Percentiles rank a stretch among this genome's conserved stretches.
Evolutionary conservation across 2,113 vertebrate genomes (phyloP).

Genomic region (Pygoscelis antarcticus): DNA sequence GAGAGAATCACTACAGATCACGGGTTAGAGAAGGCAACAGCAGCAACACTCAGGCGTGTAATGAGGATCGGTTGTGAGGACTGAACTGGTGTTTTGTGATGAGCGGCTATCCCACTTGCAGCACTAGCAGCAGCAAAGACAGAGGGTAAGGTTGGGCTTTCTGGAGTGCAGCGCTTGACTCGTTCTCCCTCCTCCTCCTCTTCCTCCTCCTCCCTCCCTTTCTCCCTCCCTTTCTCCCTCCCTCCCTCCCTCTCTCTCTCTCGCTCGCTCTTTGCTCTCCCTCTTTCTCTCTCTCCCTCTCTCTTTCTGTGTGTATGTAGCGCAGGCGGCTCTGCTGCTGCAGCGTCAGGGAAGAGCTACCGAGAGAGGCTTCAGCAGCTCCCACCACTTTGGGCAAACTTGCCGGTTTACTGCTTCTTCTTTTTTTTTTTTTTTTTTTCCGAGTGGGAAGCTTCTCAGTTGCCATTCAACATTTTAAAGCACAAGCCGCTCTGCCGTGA

Average conservation of each 20-base stretch:
- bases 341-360: slow-evolving; percentile 59
- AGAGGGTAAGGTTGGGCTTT: slow-evolving; percentile 51
- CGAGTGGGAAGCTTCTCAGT: slow-evolving; percentile 57
- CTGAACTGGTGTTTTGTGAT: not conserved
- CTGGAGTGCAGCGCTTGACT: slow-evolving; percentile 50
- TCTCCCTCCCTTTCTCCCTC: not conserved
- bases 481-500: slow-evolving; percentile 47
- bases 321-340: slow-evolving; percentile 58
- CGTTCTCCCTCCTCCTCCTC: slow-evolving; percentile 9
- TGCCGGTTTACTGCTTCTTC: slow-evolving; percentile 40
- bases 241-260: not conserved
- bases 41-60: not conserved
- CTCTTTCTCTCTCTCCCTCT: slow-evolving; percentile 23
- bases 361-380: slow-evolving; percentile 55
- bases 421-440: not conserved
- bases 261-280: not conserved
- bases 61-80: not conserved
- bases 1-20: not conserved
- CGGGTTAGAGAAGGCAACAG: slow-evolving; percentile 27
- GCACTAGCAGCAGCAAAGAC: not conserved
- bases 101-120: slow-evolving; percentile 48
- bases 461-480: slow-evolving; percentile 57
- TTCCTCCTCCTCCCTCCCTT: not conserved
- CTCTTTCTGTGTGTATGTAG: slow-evolving; percentile 60
- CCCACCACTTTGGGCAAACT: slow-evolving; percentile 76